Percentiles rank a stretch among this genome's conserved stretches.
These are phyloP conservation scores for Maconellicoccus hirsutus DNA, from an alignment of 1,140 invertebrate species.

Conservation along the genomic window DNA sequence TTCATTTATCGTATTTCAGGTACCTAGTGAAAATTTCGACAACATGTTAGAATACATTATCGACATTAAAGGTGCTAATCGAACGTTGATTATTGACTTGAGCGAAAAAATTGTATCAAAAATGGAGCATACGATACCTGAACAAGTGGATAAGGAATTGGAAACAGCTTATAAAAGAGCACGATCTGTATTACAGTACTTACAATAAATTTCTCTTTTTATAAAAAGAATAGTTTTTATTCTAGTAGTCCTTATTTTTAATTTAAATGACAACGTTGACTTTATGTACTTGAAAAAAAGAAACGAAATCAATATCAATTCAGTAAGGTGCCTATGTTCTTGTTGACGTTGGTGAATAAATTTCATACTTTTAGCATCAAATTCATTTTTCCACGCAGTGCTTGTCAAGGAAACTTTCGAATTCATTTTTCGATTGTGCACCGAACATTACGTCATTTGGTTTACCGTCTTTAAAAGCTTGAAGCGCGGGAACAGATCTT, in stretches of 20 bases:
- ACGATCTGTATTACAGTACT: background rate
- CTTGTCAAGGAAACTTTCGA: slow-evolving; percentile 73
- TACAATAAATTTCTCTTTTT: background rate
- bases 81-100: background rate
- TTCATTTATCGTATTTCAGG: background rate
- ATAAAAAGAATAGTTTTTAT: background rate
- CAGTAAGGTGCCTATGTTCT: too few relatives aligned
- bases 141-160: background rate
- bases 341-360: too few relatives aligned
- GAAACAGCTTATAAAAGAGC: background rate
- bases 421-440: slow-evolving; percentile 77
- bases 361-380: too few relatives aligned
- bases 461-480: slow-evolving; percentile 82
- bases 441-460: slow-evolving; percentile 77
- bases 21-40: background rate
- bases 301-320: too few relatives aligned
- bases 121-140: background rate
- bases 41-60: background rate
- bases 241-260: too few relatives aligned
- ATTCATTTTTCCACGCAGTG: slow-evolving; percentile 46
- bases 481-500: slow-evolving; percentile 74
- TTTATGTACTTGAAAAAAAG: too few relatives aligned
- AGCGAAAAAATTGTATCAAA: background rate
- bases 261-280: too few relatives aligned
- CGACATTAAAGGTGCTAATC: background rate